Conservation (phyloP, 2,888 invertebrate genomes). For the Acrobasis suavella region DNA sequence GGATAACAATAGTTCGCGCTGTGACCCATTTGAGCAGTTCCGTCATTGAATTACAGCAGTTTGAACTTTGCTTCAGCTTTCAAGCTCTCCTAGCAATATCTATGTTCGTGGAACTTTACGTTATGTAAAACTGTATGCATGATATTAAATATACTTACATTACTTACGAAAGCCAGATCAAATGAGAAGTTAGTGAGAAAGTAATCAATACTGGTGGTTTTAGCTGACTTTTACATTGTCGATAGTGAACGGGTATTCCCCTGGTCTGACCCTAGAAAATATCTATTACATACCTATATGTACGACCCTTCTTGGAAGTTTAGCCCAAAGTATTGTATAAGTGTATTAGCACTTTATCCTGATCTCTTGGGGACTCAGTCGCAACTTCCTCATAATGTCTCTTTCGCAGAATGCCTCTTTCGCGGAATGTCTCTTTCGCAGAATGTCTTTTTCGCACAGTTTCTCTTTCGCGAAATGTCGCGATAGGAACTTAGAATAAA, state of each 20-base stretch:
- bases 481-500: no score
- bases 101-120: not conserved
- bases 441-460: no score
- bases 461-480: no score
- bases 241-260: constrained; percentile 22
- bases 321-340: no score
- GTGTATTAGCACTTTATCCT: no score
- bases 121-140: not conserved
- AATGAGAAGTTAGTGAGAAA: not conserved
- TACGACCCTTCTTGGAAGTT: no score
- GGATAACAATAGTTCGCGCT: no score
- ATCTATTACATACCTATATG: no score
- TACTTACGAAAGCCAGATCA: not conserved
- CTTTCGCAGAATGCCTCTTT: no score
- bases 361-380: no score
- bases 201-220: not conserved
- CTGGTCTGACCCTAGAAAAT: constrained; percentile 9
- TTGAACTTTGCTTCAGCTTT: constrained; percentile 8
- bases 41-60: not conserved
- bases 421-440: no score
- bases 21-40: not conserved
- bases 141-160: not conserved
- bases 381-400: no score
- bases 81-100: constrained; percentile 1
- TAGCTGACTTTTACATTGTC: not conserved